phyloP scores from a whole-genome alignment of 2,797 vertebrate species.

The Bovichtus variegatus region DNA sequence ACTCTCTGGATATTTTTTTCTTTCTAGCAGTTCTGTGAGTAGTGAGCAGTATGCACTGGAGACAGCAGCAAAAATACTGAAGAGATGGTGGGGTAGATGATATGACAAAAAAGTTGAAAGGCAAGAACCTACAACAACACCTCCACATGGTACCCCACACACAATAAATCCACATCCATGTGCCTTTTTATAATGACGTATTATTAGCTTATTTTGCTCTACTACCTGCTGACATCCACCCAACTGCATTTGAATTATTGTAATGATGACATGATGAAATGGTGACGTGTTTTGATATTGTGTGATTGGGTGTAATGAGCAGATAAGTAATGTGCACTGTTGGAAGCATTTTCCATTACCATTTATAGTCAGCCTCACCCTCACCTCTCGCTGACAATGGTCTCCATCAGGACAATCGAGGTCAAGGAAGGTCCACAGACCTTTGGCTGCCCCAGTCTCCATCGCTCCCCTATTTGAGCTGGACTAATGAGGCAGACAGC shows the following conservation, averaged over 20 bases:
- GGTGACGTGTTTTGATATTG: slow-evolving; percentile 8
- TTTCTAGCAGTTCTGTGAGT: slow-evolving; percentile 26
- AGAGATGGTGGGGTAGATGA: slow-evolving; percentile 11
- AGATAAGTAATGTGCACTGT: slow-evolving; percentile 34
- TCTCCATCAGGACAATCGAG: slow-evolving; percentile 67
- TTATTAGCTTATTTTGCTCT: slow-evolving; percentile 25
- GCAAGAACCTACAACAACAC: slow-evolving; percentile 42
- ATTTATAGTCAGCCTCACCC: slow-evolving; percentile 63
- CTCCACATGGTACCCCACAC: slow-evolving; percentile 24
- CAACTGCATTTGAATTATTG: slow-evolving; percentile 42
- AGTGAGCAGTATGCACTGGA: slow-evolving; percentile 31
- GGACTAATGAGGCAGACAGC: slow-evolving; percentile 82
- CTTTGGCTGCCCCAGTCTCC: slow-evolving; percentile 67
- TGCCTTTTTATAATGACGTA: slow-evolving; percentile 30
- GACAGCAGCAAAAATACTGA: slow-evolving; percentile 24
- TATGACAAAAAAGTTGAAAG: slow-evolving; percentile 30
- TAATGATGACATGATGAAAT: slow-evolving; percentile 32
- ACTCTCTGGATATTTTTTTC: not conserved
- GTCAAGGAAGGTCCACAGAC: slow-evolving; percentile 75
- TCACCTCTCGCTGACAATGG: slow-evolving; percentile 57
- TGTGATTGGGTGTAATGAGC: slow-evolving; percentile 42
- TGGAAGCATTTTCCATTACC: slow-evolving; percentile 37
- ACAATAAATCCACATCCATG: slow-evolving; percentile 18
- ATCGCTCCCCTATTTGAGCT: slow-evolving; percentile 62
- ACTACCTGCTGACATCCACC: slow-evolving; percentile 12